Conservation (phyloP, 37 sponge, comb jelly and placozoan species). For the Halisarca cf. caerulea region DNA sequence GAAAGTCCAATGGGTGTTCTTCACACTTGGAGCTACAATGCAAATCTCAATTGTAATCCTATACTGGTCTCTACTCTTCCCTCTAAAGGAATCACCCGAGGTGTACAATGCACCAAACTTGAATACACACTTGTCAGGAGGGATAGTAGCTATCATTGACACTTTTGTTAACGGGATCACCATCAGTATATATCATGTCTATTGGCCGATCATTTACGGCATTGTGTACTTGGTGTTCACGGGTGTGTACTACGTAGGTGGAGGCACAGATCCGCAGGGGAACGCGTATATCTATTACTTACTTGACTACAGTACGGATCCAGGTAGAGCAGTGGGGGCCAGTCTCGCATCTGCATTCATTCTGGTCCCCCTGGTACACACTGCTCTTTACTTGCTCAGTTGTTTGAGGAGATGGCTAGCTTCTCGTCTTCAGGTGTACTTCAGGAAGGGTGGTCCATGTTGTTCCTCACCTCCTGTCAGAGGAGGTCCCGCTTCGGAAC, state of each 20-base stretch:
- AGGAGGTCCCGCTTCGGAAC: too few species aligned
- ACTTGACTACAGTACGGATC: constrained; percentile 54
- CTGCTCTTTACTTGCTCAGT: constrained; percentile 12
- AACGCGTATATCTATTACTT: constrained; percentile 58
- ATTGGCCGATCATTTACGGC: constrained; percentile 19
- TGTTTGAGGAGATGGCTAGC: constrained; percentile 2
- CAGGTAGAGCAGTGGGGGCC: constrained; percentile 33
- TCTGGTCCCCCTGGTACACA: constrained; percentile 53
- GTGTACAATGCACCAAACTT: constrained; percentile 22
- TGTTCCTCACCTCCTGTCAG: too few species aligned
- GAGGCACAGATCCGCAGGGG: constrained; percentile 41
- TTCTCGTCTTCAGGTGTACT: neutral
- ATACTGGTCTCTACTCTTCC: constrained; percentile 62
- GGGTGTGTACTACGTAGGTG: constrained; percentile 49
- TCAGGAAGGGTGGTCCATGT: too few species aligned
- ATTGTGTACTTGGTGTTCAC: constrained; percentile 48
- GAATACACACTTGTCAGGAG: constrained; percentile 55
- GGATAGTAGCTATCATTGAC: constrained; percentile 54
- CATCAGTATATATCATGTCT: constrained; percentile 46
- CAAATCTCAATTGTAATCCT: constrained; percentile 37
- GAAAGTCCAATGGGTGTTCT: constrained; percentile 59
- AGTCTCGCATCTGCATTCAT: constrained; percentile 28
- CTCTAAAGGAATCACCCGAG: neutral
- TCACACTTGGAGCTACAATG: constrained; percentile 10
- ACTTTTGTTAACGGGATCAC: constrained; percentile 37